These are phyloP conservation scores for Toxonevra muliebris DNA, from an alignment of 2,888 invertebrate species.

Conservation along the genomic window DNA sequence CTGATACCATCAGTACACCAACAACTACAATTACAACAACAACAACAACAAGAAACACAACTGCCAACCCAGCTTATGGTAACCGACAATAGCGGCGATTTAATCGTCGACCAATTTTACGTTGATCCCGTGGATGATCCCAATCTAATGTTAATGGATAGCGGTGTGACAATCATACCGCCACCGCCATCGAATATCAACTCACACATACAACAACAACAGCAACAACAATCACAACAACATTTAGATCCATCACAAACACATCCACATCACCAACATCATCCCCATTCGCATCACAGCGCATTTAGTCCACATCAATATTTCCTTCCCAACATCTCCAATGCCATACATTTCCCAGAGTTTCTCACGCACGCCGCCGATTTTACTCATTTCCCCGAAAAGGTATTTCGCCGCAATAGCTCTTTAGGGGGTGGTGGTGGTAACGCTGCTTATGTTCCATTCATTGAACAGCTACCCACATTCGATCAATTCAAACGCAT, in stretches of 20 bases:
- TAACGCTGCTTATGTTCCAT: constrained; percentile 31
- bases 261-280: constrained; percentile 3
- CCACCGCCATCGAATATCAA: constrained; percentile 38
- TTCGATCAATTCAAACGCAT: constrained; percentile 61
- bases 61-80: constrained; percentile 55
- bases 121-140: constrained; percentile 40
- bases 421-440: constrained; percentile 44
- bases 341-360: constrained; percentile 52
- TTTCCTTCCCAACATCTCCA: constrained; percentile 44
- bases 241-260: constrained; percentile 40
- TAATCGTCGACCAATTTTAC: constrained; percentile 55
- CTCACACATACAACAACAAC: constrained; percentile 41
- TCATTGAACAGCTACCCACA: constrained; percentile 46
- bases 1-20: constrained; percentile 30
- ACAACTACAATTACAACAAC: constrained; percentile 33
- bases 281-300: constrained; percentile 35
- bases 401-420: constrained; percentile 54
- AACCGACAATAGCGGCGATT: constrained; percentile 55
- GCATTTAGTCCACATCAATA: constrained; percentile 47
- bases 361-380: constrained; percentile 59
- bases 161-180: constrained; percentile 40
- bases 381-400: constrained; percentile 56
- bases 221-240: constrained; percentile 45
- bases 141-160: constrained; percentile 35
- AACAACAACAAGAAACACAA: constrained; percentile 45